Conservation (phyloP, 1,140 invertebrate species). For the Brachionus sp. region DNA sequence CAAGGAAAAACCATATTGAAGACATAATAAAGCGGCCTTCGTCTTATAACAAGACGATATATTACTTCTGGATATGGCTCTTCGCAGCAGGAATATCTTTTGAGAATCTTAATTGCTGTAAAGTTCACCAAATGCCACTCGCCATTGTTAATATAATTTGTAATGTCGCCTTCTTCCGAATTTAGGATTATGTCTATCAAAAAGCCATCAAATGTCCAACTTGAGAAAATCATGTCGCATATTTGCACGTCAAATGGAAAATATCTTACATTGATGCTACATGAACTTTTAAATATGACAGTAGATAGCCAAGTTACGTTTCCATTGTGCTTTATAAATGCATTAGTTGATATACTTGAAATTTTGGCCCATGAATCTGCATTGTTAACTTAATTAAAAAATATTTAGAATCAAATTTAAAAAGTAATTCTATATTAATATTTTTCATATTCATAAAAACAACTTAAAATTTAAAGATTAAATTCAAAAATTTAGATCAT, state of each 20-base stretch:
- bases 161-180: slow-evolving; percentile 53
- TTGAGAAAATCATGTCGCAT: slow-evolving; percentile 17
- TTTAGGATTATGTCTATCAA: slow-evolving; percentile 47
- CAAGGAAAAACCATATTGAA: slow-evolving; percentile 79
- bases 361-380: slow-evolving; percentile 43
- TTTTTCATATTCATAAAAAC: too few species aligned
- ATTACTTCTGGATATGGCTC: slow-evolving; percentile 58
- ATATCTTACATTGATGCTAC: slow-evolving; percentile 82
- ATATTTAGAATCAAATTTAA: slow-evolving; percentile 70
- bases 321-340: slow-evolving; percentile 30
- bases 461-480: too few species aligned
- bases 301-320: slow-evolving; percentile 80
- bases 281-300: slow-evolving; percentile 96
- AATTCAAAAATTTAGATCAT: too few species aligned
- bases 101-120: slow-evolving; percentile 68
- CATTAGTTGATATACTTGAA: slow-evolving; percentile 45
- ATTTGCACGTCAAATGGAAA: slow-evolving; percentile 78
- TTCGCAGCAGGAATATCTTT: slow-evolving; percentile 69
- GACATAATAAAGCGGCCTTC: slow-evolving; percentile 78
- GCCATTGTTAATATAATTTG: slow-evolving; percentile 46
- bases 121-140: slow-evolving; percentile 68
- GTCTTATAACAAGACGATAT: slow-evolving; percentile 61
- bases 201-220: slow-evolving; percentile 33
- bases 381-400: slow-evolving; percentile 28
- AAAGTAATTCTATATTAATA: too few species aligned